phyloP scores from a whole-genome alignment of 2,113 vertebrate species.

The Synodontis membranacea region DNA sequence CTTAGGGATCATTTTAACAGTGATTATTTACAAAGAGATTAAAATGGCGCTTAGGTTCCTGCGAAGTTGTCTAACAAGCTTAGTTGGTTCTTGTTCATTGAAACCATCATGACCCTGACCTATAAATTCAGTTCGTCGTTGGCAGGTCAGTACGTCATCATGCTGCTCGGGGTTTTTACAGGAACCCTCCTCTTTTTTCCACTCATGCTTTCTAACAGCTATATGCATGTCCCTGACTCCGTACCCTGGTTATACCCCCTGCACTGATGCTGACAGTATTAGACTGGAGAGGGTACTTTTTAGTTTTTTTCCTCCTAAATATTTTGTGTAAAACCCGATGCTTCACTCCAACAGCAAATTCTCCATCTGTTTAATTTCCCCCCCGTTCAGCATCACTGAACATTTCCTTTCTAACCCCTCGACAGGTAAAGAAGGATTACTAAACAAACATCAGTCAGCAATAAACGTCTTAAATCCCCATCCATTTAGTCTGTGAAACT shows the following conservation, averaged over 20 bases:
- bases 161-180: background rate
- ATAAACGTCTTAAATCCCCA: constrained; percentile 4
- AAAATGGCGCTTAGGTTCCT: background rate
- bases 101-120: background rate
- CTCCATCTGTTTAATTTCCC: background rate
- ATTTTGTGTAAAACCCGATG: background rate
- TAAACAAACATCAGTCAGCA: constrained; percentile 4
- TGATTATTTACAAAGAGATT: background rate
- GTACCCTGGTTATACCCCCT: background rate
- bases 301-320: background rate
- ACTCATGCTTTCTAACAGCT: background rate
- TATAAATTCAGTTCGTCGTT: background rate
- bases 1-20: background rate
- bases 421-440: background rate
- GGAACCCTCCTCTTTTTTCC: background rate
- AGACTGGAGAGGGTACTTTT: background rate
- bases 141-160: background rate
- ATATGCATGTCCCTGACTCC: background rate
- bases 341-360: background rate
- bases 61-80: background rate
- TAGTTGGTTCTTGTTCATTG: background rate
- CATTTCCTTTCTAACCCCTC: too few relatives aligned
- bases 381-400: background rate
- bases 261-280: constrained; percentile 9
- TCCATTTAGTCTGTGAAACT: background rate